Conservation (phyloP, 1,140 invertebrate species). For the Penaeus chinensis region DNA sequence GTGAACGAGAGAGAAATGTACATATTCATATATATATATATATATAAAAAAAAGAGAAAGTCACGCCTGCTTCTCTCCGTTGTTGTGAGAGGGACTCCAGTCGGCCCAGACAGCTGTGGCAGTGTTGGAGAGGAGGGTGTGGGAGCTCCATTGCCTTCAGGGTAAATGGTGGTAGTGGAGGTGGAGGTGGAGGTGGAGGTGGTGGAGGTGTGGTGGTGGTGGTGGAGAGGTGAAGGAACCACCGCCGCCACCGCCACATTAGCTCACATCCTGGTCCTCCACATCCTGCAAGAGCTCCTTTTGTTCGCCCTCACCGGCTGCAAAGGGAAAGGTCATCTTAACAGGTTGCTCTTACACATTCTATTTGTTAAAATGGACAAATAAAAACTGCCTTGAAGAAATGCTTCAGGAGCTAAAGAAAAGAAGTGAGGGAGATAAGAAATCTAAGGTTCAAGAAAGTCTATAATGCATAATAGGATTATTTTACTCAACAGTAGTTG, state of each 20-base stretch:
- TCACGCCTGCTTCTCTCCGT: conserved; percentile 5
- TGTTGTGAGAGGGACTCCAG: not conserved
- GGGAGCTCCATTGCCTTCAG: conserved; percentile 51
- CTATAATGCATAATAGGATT: no score
- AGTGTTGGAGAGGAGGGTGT: conserved; percentile 36
- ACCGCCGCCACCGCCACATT: conserved; percentile 55
- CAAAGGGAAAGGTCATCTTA: not conserved
- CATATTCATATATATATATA: no score
- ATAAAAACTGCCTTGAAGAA: no score
- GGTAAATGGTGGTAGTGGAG: conserved; percentile 24
- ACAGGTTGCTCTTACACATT: no score
- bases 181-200: conserved; percentile 25
- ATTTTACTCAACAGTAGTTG: no score
- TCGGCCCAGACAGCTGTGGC: conserved; percentile 33
- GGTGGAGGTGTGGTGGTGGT: conserved; percentile 13
- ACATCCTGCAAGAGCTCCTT: conserved; percentile 57
- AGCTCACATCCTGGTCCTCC: conserved; percentile 58
- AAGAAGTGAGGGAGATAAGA: not conserved
- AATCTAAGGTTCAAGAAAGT: no score
- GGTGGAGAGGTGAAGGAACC: conserved; percentile 34
- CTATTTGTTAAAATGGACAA: no score
- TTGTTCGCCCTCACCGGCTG: conserved; percentile 51
- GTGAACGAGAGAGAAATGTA: no score
- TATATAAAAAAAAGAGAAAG: no score
- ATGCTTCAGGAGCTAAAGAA: not conserved